Evolutionary conservation across 2,888 invertebrate species (phyloP), one percentile per base, ranked within the genome.

Genomic region (Cecidostiba fungosa): DNA sequence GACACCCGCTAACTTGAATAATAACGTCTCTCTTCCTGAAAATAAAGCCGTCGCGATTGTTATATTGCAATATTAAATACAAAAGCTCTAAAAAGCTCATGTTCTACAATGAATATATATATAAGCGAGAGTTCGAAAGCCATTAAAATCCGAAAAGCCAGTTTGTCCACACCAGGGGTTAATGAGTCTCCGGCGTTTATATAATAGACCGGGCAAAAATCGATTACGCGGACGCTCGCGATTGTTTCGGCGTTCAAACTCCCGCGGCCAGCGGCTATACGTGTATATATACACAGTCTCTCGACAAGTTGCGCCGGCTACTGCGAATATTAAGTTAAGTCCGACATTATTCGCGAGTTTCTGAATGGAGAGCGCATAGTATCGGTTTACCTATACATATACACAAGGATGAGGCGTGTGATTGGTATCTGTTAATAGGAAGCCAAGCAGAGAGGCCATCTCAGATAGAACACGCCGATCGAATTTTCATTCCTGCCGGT

Each of bases 351-450:
- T 59, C 23, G 54, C n/a, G 23, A 59, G 54, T 59, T 59, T 59
- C 54, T 59, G 8, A 8, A 29, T 23, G 29, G 23, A 10, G 10
- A 62, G 14, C 23, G n/a, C 36, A 0, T 5, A 6, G 39, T 14
- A 16, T 19, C 23, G 39, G 29, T 62, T 19, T 59, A 39, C n/a
- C 16, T 50, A 23, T 29, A 47, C 19, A 76, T 29, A 23, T 19
- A 43, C n/a, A 26, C 29, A 1, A 26, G 39, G 12, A 29, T 14
- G 26, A 8, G 29, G 29, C 23, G 66, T 29, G 72, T 47, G 82
- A 82, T 82, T 76, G 82, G 62, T 77, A 82, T 82, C 82, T 23
- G 66, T 77, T 82, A 82, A 82, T 82, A 82, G 76, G 47, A 32
- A 82, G 50, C 26, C n/a, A 72, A 43, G 3, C 73, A 6, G 16